Base-by-base conservation (phyloP, 2,113 vertebrate genomes). In the Leucopsar rothschildi region DNA sequence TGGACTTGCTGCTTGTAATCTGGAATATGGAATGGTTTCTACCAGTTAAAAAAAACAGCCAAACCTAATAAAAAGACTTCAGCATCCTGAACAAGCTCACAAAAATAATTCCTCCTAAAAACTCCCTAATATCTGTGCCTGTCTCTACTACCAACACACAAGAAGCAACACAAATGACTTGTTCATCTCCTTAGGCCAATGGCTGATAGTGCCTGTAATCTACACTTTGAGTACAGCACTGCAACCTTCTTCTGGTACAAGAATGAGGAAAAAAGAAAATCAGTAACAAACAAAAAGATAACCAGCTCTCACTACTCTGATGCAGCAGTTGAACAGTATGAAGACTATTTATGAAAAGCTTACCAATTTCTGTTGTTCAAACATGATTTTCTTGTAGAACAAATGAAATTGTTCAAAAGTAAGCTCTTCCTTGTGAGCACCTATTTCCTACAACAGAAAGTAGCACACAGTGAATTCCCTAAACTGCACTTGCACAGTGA, bases 361-460 rank as follows among this genome's bases (percentile, higher is more conserved):
- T 98, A 99, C 99, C 91, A 93, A 98, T 83, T 98, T 99, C 91
- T 99, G 99, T 77, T 98, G 98, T 49, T 99, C 99, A 97, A 99
- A 99, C 99, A 99, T 99, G 25, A 99, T 97, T 61, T 98, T 98
- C 95, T 99, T 99, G 97, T 99, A 99, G 96, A 99, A 98, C 95
- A 99, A 98, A 94, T 99, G 99, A 96, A 99, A 99, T 94, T 99
- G 98, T 94, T 99, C 99, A 93, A 99, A 99, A 95, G 98, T 99
- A 94, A 99, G 98, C 15, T 98, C 98, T 39, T 99, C 99, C 93
- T 98, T 99, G 79, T 98, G 98, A 18, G 98, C 98, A 11, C 98
- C 98, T 61, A 99, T 97, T 96, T 98, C 98, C 99, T 99, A 90
- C 90, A 90, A 96, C 11, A 86, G 18, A 97, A 68, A 79, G 95